Conservation (phyloP, 2,113 vertebrate genomes). For the Okapia johnstoni region DNA sequence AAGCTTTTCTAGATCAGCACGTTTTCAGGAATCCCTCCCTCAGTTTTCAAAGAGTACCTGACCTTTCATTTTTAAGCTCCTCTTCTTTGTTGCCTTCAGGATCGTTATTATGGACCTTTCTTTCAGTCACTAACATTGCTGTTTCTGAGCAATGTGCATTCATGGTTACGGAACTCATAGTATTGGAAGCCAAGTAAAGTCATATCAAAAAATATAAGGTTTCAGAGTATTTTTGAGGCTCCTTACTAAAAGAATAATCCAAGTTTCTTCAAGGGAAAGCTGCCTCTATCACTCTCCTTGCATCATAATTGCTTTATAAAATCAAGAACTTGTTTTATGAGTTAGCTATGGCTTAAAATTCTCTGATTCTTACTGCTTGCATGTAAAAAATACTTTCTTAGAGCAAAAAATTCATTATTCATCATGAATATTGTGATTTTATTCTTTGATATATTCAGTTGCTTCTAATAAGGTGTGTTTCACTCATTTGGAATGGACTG, state of each 20-base stretch:
- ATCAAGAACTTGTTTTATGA: not conserved
- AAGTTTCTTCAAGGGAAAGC: not conserved
- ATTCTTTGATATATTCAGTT: not conserved
- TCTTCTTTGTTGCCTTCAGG: not conserved
- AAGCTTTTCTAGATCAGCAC: not conserved
- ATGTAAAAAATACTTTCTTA: not conserved
- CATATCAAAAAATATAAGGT: not conserved
- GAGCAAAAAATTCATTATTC: not conserved
- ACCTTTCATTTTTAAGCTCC: not conserved
- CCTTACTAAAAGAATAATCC: not conserved
- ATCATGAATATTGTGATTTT: not conserved
- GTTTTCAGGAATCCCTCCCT: not conserved
- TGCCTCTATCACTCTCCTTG: not conserved
- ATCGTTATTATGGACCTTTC: not conserved
- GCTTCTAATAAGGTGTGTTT: not conserved
- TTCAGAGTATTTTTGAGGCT: not conserved
- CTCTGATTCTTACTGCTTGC: not conserved
- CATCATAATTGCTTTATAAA: not conserved
- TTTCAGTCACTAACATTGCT: not conserved
- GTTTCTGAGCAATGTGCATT: not conserved
- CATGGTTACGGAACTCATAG: not conserved
- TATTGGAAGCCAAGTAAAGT: not conserved
- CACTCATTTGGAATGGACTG: not conserved
- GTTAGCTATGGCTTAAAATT: not conserved
- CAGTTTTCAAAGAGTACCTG: not conserved